Base-by-base conservation (phyloP, 2,797 vertebrate genomes). In the Uromys caudimaculatus region DNA sequence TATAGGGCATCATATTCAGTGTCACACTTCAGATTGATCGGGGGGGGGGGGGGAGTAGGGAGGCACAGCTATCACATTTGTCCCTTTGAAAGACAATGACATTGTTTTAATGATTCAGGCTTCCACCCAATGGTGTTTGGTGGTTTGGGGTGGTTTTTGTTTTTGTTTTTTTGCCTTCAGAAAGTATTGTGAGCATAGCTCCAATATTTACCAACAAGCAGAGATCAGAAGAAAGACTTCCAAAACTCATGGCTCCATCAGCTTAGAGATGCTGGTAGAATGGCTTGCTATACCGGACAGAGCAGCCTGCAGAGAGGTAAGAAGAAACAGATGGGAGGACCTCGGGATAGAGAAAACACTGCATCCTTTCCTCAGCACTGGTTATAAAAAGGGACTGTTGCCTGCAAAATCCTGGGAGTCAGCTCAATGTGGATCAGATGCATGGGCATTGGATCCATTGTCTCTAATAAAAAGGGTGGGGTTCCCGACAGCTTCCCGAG, bases 141-240 rank as follows among this genome's bases (percentile, higher is more conserved):
- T 96, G 89, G 83, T 21, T 24, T 77, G 50, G 50, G 50, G 32
- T 52, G 32, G 38, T 71, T 54, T 52, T 27, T 52, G 29, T 84
- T 44, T 73, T 35, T n/a, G n/a, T n/a, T 3, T 47, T 84, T 78
- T 95, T 83, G 24, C 47, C 78, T 90, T 91, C 91, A 81, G n/a
- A 71, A 88, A 82, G 76, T 32, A 73, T 78, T 94, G 88, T 81
- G 62, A 54, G 38, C 71, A 27, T 93, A 84, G 54, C 56, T 78
- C 11, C 38, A 47, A 38, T 13, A 32, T 94, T 95, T 75, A 77
- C 56, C 23, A 76, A 71, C 58, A 85, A 71, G 60, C 52, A 88
- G 50, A 67, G 58, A 91, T 95, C 69, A 84, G 76, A 91, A 64
- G 71, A 97, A 97, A 94, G 44, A 90, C n/a, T 91, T 27, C 79